Conservation (phyloP, 2,113 vertebrate genomes). For the Pelvicachromis taeniatus region DNA sequence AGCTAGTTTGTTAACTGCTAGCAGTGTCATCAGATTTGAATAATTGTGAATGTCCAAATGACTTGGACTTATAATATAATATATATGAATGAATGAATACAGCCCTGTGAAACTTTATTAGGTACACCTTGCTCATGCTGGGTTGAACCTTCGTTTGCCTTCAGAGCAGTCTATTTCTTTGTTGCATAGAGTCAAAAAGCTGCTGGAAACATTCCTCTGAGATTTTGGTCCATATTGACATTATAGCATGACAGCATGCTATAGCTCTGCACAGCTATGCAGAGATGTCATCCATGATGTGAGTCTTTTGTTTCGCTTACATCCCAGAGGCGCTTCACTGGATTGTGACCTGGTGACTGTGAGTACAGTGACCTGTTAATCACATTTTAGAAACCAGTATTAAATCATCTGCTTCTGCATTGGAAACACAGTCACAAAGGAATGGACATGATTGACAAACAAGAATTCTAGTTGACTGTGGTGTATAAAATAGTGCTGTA, state of each 20-base stretch:
- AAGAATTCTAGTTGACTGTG: not conserved
- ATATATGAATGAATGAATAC: no score
- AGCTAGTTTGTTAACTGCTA: no score
- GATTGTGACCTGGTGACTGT: not conserved
- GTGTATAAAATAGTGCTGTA: not conserved
- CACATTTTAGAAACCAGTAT: not conserved
- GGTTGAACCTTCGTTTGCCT: not conserved
- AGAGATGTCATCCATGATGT: not conserved
- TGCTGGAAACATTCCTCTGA: not conserved
- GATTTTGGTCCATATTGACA: not conserved
- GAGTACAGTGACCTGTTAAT: not conserved
- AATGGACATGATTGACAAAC: not conserved
- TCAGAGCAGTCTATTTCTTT: not conserved
- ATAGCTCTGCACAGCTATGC: no score
- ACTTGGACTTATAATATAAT: no score
- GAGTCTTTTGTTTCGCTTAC: not conserved
- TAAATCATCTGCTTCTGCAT: not conserved
- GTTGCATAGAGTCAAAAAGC: not conserved
- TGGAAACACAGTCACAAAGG: not conserved
- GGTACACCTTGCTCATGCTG: not conserved
- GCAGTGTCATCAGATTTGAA: no score
- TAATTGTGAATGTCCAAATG: no score
- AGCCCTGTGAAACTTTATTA: not conserved
- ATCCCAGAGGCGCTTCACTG: not conserved
- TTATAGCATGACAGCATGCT: not conserved